These are phyloP conservation scores for Scylla paramamosain DNA, from an alignment of 1,140 invertebrate genomes.

Conservation along the genomic window DNA sequence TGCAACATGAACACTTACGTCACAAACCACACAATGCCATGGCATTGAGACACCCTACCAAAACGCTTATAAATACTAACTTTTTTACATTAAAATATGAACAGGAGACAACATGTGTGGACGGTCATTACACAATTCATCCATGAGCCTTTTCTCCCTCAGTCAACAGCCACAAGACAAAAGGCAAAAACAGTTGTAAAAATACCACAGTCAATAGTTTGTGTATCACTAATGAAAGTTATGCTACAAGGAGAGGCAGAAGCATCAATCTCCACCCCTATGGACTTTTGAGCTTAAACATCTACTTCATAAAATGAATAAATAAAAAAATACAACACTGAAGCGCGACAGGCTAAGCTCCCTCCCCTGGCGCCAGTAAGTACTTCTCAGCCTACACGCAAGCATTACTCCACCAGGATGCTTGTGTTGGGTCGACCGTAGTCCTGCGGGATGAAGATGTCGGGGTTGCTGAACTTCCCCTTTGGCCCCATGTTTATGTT, in stretches of 20 bases:
- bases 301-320: background rate
- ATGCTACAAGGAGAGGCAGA: conserved; percentile 41
- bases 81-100: conserved; percentile 53
- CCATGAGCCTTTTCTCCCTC: background rate
- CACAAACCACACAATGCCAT: background rate
- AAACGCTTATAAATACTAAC: conserved; percentile 60
- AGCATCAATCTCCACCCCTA: background rate
- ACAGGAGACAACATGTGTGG: conserved; percentile 52
- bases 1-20: background rate
- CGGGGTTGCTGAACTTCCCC: conserved; percentile 66
- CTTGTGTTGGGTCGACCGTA: conserved; percentile 70
- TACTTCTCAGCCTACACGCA: conserved; percentile 24
- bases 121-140: conserved; percentile 48
- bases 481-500: conserved; percentile 58
- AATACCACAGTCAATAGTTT: conserved; percentile 70
- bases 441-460: conserved; percentile 67
- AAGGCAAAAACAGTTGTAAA: conserved; percentile 23
- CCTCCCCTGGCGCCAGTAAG: conserved; percentile 27
- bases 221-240: conserved; percentile 66
- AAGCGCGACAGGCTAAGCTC: background rate
- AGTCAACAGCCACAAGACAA: conserved; percentile 51
- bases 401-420: conserved; percentile 66
- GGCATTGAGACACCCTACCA: background rate
- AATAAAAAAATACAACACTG: conserved; percentile 16
- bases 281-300: conserved; percentile 10